These are phyloP conservation scores for Halocynthia aurantium DNA, from an alignment of 23 tunicate genomes.

Conservation along the genomic window DNA sequence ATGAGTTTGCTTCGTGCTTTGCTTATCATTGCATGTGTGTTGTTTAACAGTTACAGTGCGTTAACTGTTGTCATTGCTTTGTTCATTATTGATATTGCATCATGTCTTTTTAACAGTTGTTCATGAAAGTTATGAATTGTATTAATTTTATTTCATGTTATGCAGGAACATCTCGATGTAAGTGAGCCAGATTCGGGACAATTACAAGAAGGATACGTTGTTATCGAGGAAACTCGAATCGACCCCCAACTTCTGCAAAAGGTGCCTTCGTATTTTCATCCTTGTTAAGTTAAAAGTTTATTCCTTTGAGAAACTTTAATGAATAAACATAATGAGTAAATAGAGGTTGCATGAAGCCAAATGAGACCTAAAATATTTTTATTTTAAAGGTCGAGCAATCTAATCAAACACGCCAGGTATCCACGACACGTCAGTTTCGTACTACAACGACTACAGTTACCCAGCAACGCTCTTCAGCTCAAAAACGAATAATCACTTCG, in stretches of 20 bases:
- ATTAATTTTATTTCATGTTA: background rate
- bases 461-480: background rate
- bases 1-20: too few species aligned
- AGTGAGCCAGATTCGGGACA: background rate
- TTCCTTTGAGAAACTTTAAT: background rate
- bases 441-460: slow-evolving; percentile 9
- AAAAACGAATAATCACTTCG: background rate
- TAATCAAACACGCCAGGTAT: too few species aligned
- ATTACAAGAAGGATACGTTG: background rate
- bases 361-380: too few species aligned
- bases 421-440: background rate
- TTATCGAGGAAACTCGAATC: background rate
- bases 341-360: too few species aligned
- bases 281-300: background rate
- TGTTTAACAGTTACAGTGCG: too few species aligned
- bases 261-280: background rate
- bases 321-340: too few species aligned
- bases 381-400: too few species aligned
- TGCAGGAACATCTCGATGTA: slow-evolving; percentile 6
- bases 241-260: background rate
- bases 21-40: too few species aligned
- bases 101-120: background rate
- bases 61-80: background rate
- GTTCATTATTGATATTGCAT: background rate
- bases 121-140: background rate